Evolutionary conservation across 2,797 vertebrate genomes (phyloP).

Genomic region (Poecilia wingei): DNA sequence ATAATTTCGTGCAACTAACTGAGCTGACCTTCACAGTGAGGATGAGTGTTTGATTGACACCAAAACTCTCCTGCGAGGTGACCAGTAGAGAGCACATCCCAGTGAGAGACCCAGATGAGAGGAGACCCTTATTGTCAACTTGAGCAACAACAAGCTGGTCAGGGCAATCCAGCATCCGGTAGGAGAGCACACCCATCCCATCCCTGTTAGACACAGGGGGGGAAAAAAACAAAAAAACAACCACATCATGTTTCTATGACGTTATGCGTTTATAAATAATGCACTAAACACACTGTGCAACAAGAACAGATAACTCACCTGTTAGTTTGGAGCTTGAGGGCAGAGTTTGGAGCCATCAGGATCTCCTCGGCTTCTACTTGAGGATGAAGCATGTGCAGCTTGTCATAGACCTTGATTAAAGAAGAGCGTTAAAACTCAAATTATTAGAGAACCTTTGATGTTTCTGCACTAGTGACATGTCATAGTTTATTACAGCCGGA

Average conservation of each 20-base stretch:
- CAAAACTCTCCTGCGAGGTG: slow-evolving; percentile 89
- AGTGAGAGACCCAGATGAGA: slow-evolving; percentile 85
- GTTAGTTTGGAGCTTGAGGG: slow-evolving; percentile 91
- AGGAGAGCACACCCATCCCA: slow-evolving; percentile 83
- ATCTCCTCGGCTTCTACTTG: slow-evolving; percentile 85
- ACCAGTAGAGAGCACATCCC: slow-evolving; percentile 88
- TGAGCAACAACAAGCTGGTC: slow-evolving; percentile 83
- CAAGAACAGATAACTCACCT: slow-evolving; percentile 77
- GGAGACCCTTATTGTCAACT: slow-evolving; percentile 87
- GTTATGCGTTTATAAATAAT: background rate
- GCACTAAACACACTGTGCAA: background rate
- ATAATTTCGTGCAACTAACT: background rate
- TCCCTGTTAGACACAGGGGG: slow-evolving; percentile 79
- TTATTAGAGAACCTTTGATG: slow-evolving; percentile 59
- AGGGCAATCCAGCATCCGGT: slow-evolving; percentile 84
- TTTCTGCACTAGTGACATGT: slow-evolving; percentile 48
- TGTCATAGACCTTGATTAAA: slow-evolving; percentile 91
- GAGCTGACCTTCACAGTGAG: slow-evolving; percentile 88
- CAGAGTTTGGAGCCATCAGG: slow-evolving; percentile 93
- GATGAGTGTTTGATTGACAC: slow-evolving; percentile 91
- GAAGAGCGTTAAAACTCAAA: slow-evolving; percentile 38
- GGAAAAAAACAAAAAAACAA: background rate
- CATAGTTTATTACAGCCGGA: slow-evolving; percentile 61
- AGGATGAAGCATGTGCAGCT: slow-evolving; percentile 86
- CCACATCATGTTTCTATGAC: background rate